Conservation (phyloP, 2,113 vertebrate species). For the Pachycephala philippinensis region DNA sequence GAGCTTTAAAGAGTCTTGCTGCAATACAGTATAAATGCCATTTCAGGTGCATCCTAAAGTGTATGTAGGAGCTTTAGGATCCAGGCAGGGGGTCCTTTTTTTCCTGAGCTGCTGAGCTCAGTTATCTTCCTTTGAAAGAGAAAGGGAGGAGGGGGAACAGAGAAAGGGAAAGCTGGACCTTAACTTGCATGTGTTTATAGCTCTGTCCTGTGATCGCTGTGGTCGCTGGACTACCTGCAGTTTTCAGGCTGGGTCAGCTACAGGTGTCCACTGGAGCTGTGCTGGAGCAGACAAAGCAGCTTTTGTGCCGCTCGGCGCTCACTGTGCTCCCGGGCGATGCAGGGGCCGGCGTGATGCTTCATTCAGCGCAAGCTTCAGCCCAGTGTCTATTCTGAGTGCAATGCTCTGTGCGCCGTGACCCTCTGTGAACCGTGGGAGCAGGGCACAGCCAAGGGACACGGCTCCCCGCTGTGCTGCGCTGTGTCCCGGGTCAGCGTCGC, state of each 20-base stretch:
- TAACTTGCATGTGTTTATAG: background rate
- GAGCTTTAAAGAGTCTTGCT: background rate
- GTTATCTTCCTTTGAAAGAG: background rate
- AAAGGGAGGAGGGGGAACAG: too few relatives aligned
- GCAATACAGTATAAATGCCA: background rate
- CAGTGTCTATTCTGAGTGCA: fast-evolving
- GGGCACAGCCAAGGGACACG: background rate
- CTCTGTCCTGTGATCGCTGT: background rate
- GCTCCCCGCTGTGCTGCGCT: background rate
- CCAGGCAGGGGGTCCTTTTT: background rate
- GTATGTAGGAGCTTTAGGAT: background rate
- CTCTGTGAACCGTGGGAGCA: background rate
- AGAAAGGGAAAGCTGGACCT: background rate
- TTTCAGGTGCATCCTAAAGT: background rate
- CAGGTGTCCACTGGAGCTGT: background rate
- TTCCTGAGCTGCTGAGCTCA: background rate
- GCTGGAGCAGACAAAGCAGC: background rate
- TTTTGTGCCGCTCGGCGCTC: background rate
- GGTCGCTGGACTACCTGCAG: background rate
- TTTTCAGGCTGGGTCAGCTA: background rate
- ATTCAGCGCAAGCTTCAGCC: background rate
- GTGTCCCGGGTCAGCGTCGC: background rate
- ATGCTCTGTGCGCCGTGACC: background rate
- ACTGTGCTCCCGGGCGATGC: fast-evolving
- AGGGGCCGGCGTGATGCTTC: fast-evolving